Evolutionary conservation across 1,140 invertebrate species (phyloP).

Genomic region (Polypedilum vanderplanki): DNA sequence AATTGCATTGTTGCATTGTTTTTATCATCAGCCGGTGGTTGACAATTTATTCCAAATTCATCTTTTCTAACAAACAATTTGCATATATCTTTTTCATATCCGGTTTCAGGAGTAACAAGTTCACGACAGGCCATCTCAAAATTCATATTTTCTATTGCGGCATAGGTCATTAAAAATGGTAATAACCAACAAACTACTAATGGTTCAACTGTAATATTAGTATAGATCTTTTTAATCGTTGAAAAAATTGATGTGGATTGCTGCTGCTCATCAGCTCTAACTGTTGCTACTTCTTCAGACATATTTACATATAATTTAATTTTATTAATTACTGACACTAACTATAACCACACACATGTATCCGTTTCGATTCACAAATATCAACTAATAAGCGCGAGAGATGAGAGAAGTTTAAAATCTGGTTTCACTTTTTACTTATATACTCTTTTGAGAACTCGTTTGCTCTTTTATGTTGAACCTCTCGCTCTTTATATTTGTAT

Average conservation of each 20-base stretch:
- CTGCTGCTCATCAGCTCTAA: not conserved
- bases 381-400: not conserved
- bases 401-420: not conserved
- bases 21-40: not conserved
- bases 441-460: not conserved
- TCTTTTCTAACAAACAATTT: not conserved
- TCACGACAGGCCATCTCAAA: constrained; percentile 46
- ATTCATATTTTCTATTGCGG: not conserved
- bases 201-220: not conserved
- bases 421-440: not conserved
- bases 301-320: not conserved
- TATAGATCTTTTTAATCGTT: not conserved
- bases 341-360: no score
- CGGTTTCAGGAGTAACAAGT: not conserved
- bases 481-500: not conserved
- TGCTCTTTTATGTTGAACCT: not conserved
- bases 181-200: not conserved
- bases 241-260: not conserved
- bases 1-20: not conserved
- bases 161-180: not conserved
- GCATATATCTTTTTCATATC: not conserved
- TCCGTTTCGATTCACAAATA: not conserved
- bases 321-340: not conserved
- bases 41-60: not conserved
- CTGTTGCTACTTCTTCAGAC: not conserved